phyloP scores from a whole-genome alignment of 2,888 invertebrate species.

The Caprella mutica region DNA sequence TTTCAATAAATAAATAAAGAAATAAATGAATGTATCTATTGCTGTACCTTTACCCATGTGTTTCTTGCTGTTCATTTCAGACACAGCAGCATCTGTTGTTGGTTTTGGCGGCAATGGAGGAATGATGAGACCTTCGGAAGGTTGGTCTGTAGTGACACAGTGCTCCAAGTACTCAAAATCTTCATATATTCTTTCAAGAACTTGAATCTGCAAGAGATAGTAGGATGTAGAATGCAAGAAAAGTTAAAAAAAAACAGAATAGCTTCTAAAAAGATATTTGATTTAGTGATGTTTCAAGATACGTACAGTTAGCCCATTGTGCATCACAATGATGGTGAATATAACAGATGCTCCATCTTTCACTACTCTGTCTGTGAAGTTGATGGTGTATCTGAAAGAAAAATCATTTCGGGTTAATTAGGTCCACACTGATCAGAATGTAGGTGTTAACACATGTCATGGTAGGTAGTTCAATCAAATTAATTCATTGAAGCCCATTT shows the following conservation, averaged over 20 bases:
- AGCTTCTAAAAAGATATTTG: no score
- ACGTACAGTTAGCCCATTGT: slow-evolving; percentile 25
- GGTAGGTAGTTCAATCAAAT: no score
- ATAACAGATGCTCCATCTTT: slow-evolving; percentile 38
- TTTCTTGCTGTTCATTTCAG: slow-evolving; percentile 26
- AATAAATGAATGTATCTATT: no score
- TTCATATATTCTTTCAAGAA: slow-evolving; percentile 40
- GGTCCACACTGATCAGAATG: no score
- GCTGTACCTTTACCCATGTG: slow-evolving; percentile 29
- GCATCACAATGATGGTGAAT: slow-evolving; percentile 36
- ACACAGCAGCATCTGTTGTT: slow-evolving; percentile 26
- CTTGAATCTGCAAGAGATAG: slow-evolving; percentile 15
- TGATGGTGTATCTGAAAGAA: background rate
- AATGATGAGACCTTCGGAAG: slow-evolving; percentile 41
- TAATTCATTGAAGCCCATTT: no score
- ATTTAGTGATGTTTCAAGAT: no score
- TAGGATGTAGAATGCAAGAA: background rate
- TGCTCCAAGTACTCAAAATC: slow-evolving; percentile 44
- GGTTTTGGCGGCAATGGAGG: slow-evolving; percentile 43
- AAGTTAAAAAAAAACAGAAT: background rate
- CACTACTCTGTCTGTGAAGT: slow-evolving; percentile 36
- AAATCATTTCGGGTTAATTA: no score
- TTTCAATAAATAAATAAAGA: no score
- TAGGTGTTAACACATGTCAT: no score
- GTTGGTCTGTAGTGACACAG: slow-evolving; percentile 40